Base-by-base conservation (phyloP, 2,113 vertebrate species). In the Chloroceryle aenea region DNA sequence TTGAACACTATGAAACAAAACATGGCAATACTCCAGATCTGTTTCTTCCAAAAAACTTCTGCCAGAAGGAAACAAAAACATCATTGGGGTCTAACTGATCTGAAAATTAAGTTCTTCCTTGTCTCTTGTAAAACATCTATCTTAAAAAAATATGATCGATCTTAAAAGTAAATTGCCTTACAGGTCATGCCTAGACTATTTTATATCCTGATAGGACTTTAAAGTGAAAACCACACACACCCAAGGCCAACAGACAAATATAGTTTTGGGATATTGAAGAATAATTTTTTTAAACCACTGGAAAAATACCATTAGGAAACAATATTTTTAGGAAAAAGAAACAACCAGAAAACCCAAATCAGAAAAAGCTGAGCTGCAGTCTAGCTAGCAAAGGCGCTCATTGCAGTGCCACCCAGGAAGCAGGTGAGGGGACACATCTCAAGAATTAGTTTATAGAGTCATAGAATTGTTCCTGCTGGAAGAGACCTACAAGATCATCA, bases 1-100 rank as follows among this genome's bases (percentile, higher is more conserved):
- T 80, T 69, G 58, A 69, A 89, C 1, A 1, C 14, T 67, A 25
- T 0, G 0, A 63, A 93, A 82, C 8, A 22, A 16, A 58, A 50
- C 1, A 2, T 18, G 14, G 53, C 66, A 68, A 85, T 30, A 83
- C 15, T 62, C 17, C 9, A 63, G 12, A 74, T 43, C 21, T 66
- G 25, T 17, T 76, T 21, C 29, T 75, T 19, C 2, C 47, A 52
- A 74, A 55, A 62, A 58, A 14, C 30, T 92, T 79, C 75, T 52
- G 42, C 6, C 30, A 66, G 64, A 77, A 80, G 19, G 62, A 71
- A 66, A 34, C n/a, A 62, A 69, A 85, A 82, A 64, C 7, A 53
- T 25, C 18, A 64, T 0, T 48, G 30, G 40, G 55, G 90, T 80
- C 85, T 76, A 88, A 88, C 40, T 58, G 30, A 42, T 90, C 30